These are phyloP conservation scores for Brachionichthys hirsutus DNA, from an alignment of 2,113 vertebrate genomes.

Conservation along the genomic window DNA sequence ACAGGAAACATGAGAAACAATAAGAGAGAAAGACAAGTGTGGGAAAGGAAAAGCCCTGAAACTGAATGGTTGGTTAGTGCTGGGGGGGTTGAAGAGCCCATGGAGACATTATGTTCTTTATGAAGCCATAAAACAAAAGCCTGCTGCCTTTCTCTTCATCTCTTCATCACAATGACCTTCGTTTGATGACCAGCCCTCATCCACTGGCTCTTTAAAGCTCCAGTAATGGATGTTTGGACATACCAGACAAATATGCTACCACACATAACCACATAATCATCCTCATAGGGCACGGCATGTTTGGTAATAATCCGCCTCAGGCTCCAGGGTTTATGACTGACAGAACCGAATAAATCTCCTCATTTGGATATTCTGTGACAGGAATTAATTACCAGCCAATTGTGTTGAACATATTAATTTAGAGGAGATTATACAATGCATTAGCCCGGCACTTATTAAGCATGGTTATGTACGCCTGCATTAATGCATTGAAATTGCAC, in stretches of 20 bases:
- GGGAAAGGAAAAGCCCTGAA: slow-evolving; percentile 47
- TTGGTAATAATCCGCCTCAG: slow-evolving; percentile 56
- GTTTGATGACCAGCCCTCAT: slow-evolving; percentile 65
- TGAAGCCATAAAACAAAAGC: slow-evolving; percentile 74
- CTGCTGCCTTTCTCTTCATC: slow-evolving; percentile 48
- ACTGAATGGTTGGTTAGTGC: slow-evolving; percentile 30
- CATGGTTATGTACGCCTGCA: slow-evolving; percentile 61
- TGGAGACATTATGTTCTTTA: slow-evolving; percentile 72
- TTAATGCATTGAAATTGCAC: slow-evolving; percentile 73
- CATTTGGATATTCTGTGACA: slow-evolving; percentile 70
- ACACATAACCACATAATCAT: slow-evolving; percentile 66
- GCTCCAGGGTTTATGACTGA: slow-evolving; percentile 70
- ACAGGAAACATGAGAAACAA: slow-evolving; percentile 23
- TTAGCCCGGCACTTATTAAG: slow-evolving; percentile 73
- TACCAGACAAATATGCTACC: slow-evolving; percentile 41
- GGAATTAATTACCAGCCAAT: slow-evolving; percentile 79
- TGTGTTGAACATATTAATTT: slow-evolving; percentile 80
- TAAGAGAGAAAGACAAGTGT: slow-evolving; percentile 29
- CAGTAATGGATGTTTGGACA: slow-evolving; percentile 73
- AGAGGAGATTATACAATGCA: slow-evolving; percentile 77
- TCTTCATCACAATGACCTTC: slow-evolving; percentile 68
- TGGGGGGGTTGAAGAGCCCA: slow-evolving; percentile 46
- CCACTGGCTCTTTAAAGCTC: slow-evolving; percentile 60
- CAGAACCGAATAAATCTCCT: slow-evolving; percentile 72
- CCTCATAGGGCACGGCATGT: slow-evolving; percentile 27